These are phyloP conservation scores for Caenorhabditis uteleia DNA, from an alignment of 2,888 invertebrate species.

Conservation along the genomic window DNA sequence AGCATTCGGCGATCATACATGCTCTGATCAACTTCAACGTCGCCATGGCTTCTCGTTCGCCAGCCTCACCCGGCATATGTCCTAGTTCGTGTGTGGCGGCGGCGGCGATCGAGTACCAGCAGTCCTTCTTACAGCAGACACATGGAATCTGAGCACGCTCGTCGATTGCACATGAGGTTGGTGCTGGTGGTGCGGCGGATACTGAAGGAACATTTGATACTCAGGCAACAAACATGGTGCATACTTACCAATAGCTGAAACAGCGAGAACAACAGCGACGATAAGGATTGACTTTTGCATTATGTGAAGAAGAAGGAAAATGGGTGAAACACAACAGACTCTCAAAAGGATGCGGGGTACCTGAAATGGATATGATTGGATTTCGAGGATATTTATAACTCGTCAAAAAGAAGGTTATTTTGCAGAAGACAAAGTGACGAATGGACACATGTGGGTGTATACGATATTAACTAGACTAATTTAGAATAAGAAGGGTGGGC, in stretches of 20 bases:
- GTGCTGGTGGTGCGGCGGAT: conserved; percentile 21
- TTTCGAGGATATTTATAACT: too few species aligned
- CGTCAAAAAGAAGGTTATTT: too few species aligned
- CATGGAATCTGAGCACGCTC: conserved; percentile 59
- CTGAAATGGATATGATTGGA: too few species aligned
- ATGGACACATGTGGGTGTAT: too few species aligned
- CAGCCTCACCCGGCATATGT: conserved; percentile 68
- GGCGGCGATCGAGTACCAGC: conserved; percentile 66
- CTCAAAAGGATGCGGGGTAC: too few species aligned
- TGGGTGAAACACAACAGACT: too few species aligned
- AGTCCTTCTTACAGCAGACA: conserved; percentile 67
- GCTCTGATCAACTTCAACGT: conserved; percentile 64
- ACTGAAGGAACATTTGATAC: conserved; percentile 11
- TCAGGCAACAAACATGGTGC: background rate
- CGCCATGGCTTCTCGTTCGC: conserved; percentile 66
- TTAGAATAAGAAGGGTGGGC: too few species aligned
- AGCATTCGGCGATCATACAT: conserved; percentile 66
- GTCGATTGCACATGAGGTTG: conserved; percentile 37
- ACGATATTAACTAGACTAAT: too few species aligned
- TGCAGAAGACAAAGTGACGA: too few species aligned
- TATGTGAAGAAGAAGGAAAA: too few species aligned
- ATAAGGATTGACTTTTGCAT: background rate
- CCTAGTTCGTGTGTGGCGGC: conserved; percentile 68
- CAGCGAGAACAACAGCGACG: background rate
- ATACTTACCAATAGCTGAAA: conserved; percentile 1